Evolutionary conservation across 2,888 invertebrate genomes (phyloP), one percentile per base, ranked within the genome.

Genomic region (Archips crataeganus): DNA sequence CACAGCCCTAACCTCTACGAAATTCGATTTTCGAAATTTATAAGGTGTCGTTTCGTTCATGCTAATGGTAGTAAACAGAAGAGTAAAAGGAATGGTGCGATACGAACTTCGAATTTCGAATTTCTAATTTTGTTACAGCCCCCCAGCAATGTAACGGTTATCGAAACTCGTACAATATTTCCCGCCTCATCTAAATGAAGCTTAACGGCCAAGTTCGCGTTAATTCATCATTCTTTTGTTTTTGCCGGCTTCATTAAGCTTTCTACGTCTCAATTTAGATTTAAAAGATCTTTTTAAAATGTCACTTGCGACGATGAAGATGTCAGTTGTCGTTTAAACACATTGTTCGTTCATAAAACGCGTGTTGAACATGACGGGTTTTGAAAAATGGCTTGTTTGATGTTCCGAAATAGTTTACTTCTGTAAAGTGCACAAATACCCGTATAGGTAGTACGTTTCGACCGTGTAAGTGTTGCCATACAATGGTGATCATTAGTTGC

Each of bases 141-240:
- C 0, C 36, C 36, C 36, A 36, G 39, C 39, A 39, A 39, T 39
- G 39, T 39, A 39, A 39, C 39, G 39, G 6, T 6, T 39, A 6
- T 6, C 39, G 6, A 39, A 39, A 39, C 39, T 39, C 39, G 4
- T 1, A 39, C 39, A 39, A 1, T 39, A 5, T 36, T 4, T 39
- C 39, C 6, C 39, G 39, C 39, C 4, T 6, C 4, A 5, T 39
- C 6, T 39, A 39, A 39, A 39, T 6, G 39, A 39, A 39, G 6
- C 39, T 39, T 5, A 39, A 75, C 75, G 79, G 79, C 76, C 75
- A 77, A 79, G 75, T 72, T 74, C 76, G 71, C 74, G 79, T 79
- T 80, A 83, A 83, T 84, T 80, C 79, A 81, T 82, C 78, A 79
- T 67, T 69, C 75, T 77, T 81, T 79, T 82, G 79, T 79, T 76